Conservation (phyloP, 1,140 invertebrate genomes). For the Macrotrachela quadricornifera region DNA sequence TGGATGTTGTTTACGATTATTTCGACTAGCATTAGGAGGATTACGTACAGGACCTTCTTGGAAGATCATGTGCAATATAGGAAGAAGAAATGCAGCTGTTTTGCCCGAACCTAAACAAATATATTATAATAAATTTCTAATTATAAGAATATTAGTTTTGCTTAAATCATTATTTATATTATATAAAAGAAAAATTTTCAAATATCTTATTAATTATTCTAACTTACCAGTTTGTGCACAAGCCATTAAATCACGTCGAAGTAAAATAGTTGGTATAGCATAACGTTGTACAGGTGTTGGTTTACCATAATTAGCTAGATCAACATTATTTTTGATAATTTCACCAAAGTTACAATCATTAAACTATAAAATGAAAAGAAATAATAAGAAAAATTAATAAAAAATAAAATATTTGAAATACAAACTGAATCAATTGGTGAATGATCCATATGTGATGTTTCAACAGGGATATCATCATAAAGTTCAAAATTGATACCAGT, state of each 20-base stretch:
- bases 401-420: too few species aligned
- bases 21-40: slow-evolving; percentile 12
- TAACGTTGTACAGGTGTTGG: slow-evolving; percentile 46
- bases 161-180: too few species aligned
- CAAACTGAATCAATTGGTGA: slow-evolving; percentile 49
- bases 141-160: too few species aligned
- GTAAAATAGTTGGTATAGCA: slow-evolving; percentile 74
- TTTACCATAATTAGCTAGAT: slow-evolving; percentile 51
- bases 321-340: slow-evolving; percentile 75
- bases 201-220: too few species aligned
- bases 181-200: too few species aligned
- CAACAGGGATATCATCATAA: slow-evolving; percentile 98
- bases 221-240: slow-evolving; percentile 68
- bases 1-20: slow-evolving; percentile 71
- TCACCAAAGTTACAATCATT: slow-evolving; percentile 76
- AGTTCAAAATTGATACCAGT: slow-evolving; percentile 99
- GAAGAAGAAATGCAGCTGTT: slow-evolving; percentile 84
- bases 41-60: slow-evolving; percentile 39
- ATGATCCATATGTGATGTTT: slow-evolving; percentile 82
- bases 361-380: slow-evolving; percentile 11
- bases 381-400: neutral
- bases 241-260: slow-evolving; percentile 70
- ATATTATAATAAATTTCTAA: too few species aligned
- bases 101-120: slow-evolving; percentile 52
- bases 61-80: slow-evolving; percentile 83